phyloP scores from a whole-genome alignment of 2,113 vertebrate genomes.

The Lepisosteus oculatus region DNA sequence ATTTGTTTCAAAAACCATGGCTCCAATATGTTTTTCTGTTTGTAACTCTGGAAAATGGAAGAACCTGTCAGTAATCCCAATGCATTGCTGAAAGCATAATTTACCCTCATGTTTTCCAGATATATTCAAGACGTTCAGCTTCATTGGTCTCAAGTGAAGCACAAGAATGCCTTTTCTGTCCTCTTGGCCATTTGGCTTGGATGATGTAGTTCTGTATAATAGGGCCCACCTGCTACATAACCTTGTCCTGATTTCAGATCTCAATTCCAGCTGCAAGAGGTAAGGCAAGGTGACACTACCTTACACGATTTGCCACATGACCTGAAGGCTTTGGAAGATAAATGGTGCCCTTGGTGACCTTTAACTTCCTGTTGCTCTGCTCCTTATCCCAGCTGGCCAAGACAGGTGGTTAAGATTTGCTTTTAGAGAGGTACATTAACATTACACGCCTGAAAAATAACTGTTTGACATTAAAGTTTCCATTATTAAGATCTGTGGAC shows the following conservation, averaged over 20 bases:
- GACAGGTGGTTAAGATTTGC: constrained; percentile 59
- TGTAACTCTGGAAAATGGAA: too few relatives aligned
- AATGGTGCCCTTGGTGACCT: constrained; percentile 52
- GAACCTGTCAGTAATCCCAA: too few relatives aligned
- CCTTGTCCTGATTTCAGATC: constrained; percentile 50
- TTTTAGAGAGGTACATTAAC: constrained; percentile 47
- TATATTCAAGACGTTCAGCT: too few relatives aligned
- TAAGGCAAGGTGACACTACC: constrained; percentile 30
- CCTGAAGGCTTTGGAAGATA: constrained; percentile 30
- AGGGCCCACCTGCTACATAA: constrained; percentile 54
- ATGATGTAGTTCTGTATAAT: background rate
- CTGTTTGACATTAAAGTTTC: too few relatives aligned
- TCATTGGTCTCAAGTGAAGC: too few relatives aligned
- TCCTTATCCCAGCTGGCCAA: constrained; percentile 52
- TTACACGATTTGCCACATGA: constrained; percentile 22
- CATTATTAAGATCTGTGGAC: too few relatives aligned
- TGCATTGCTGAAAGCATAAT: too few relatives aligned
- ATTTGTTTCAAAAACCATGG: too few relatives aligned
- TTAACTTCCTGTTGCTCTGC: constrained; percentile 49
- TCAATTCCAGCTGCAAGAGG: constrained; percentile 52
- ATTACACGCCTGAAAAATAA: constrained; percentile 3
- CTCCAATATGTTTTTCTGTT: too few relatives aligned
- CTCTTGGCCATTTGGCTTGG: too few relatives aligned
- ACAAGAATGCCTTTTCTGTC: too few relatives aligned
- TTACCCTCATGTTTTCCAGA: too few relatives aligned